Evolutionary conservation across 2,888 invertebrate genomes (phyloP).

Genomic region (Latheticus oryzae): DNA sequence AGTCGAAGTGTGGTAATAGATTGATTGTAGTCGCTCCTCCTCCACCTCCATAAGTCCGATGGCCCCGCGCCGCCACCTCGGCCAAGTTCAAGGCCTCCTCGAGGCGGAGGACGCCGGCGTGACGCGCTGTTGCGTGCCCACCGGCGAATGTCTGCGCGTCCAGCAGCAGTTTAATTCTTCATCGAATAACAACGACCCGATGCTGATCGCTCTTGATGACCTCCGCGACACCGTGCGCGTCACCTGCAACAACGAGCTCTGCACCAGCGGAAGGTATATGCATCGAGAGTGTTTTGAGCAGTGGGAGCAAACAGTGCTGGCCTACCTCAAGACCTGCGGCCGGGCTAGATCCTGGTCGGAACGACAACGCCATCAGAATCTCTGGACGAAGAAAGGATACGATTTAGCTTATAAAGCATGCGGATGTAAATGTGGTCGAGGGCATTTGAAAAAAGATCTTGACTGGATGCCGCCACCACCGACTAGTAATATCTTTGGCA

Average conservation of each 20-base stretch:
- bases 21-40: slow-evolving; percentile 22
- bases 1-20: too few relatives aligned
- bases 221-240: slow-evolving; percentile 87
- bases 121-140: slow-evolving; percentile 84
- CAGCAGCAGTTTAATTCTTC: slow-evolving; percentile 60
- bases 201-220: slow-evolving; percentile 74
- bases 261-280: slow-evolving; percentile 91
- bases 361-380: slow-evolving; percentile 91
- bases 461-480: slow-evolving; percentile 86
- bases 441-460: slow-evolving; percentile 93
- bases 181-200: slow-evolving; percentile 63
- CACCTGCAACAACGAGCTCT: slow-evolving; percentile 94
- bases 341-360: slow-evolving; percentile 95
- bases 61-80: slow-evolving; percentile 70
- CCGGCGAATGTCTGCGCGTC: slow-evolving; percentile 82
- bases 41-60: slow-evolving; percentile 51
- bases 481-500: slow-evolving; percentile 66
- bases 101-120: slow-evolving; percentile 61
- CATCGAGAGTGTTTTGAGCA: slow-evolving; percentile 95
- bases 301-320: slow-evolving; percentile 91
- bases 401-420: slow-evolving; percentile 96
- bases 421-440: slow-evolving; percentile 92
- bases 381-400: slow-evolving; percentile 98
- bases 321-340: slow-evolving; percentile 90
- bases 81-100: slow-evolving; percentile 64